Evolutionary conservation across 2,888 invertebrate genomes (phyloP), one percentile per base, ranked within the genome.

Genomic region (Agapostemon virescens): DNA sequence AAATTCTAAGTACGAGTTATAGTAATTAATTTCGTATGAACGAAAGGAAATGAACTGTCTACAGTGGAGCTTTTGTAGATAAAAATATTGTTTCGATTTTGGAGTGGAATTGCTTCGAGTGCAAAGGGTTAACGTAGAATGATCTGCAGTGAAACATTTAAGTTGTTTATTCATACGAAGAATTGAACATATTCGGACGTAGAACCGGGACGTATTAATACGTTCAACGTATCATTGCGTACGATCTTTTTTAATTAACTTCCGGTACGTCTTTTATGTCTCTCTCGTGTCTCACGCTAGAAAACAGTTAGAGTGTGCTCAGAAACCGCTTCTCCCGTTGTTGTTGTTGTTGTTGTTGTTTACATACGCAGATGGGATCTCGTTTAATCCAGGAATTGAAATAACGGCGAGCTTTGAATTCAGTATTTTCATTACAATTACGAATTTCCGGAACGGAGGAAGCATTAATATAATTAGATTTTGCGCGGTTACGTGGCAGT

Each of bases 391-490:
- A 5, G 42, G 77, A 78, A 69, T 77, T 78, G 52, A 77, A 77
- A 64, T 69, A 78, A 78, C 64, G 36, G n/a, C 26, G 40, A 20
- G 36, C 40, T 68, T 36, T 52, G 49, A 36, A 20, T 30, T 38
- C 23, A 20, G 23, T 38, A n/a, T 33, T 75, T 58, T 77, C 33
- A 15, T 64, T 42, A 30, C 42, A 45, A 77, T 66, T 55, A 36
- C 66, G 42, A 55, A 26, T 74, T 55, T n/a, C 11, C 30, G 7
- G 40, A 17, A 40, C 52, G 69, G 33, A 40, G 64, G 63, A 67
- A 68, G 58, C 64, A 67, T 82, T 61, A 55, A 55, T 40, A 42
- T 67, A 82, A 83, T 83, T 82, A 79, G 45, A 33, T 67, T 75
- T 69, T 49, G 64, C 64, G 36, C 38, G 36, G 42, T 6, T 58